Base-by-base conservation (phyloP, 2,888 invertebrate species). In the Melanostoma scalare region DNA sequence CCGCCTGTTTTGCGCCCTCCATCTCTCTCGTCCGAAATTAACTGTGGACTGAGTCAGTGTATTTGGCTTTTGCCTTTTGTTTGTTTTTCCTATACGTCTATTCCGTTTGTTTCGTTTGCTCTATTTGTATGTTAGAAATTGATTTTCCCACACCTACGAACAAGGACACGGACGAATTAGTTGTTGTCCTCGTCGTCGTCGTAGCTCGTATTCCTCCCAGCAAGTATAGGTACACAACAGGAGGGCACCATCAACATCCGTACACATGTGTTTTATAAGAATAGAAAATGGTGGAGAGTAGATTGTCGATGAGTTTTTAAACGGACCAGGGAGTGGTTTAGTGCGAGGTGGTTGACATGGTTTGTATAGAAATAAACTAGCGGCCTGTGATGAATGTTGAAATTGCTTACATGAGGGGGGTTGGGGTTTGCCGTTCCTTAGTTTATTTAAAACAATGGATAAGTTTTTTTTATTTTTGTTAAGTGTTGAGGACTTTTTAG, bases 101-200 rank as follows among this genome's bases (percentile, higher is more conserved):
- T 50, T 60, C 72, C 52, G 67, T 72, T 44, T 67, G 48, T 67
- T 79, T 71, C 76, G 76, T 77, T 79, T 78, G 48, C 44, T 67
- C 65, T 60, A 68, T 72, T 81, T 82, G 67, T 82, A 68, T 82
- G 72, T 77, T 77, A 61, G 81, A 73, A 82, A 82, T 82, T 77
- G 81, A 82, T 82, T 82, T 82, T 82, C 77, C 77, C 81, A 77
- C 73, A 55, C 81, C 72, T 76, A 52, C 52, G 55, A 48, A 60
- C 72, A 50, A 68, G 72, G 72, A 82, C 72, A 82, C 77, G 42
- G 50, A 67, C 35, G 76, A 82, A 77, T 72, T 72, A 77, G 81
- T 82, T 42, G 76, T 69, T 68, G 58, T 75, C 42, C 63, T 56
- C 48, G 50, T 55, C 38, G 71, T 69, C 52, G 33, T 9, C 20